Conservation (phyloP, 2,888 invertebrate species). For the Tholera decimalis region DNA sequence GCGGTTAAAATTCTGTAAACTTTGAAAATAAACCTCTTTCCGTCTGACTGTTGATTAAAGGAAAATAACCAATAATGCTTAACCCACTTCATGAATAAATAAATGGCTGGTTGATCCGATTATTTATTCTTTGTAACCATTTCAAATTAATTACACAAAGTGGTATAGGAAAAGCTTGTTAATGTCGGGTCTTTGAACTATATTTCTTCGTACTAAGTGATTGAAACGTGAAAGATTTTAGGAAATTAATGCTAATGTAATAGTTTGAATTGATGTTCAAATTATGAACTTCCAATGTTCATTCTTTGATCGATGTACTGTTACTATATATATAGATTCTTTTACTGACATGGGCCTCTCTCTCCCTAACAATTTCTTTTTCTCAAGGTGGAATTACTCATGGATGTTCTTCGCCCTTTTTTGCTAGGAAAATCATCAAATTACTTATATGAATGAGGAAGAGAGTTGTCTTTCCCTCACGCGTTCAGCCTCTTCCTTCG, state of each 20-base stretch:
- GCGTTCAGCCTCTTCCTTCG: no score
- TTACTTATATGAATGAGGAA: no score
- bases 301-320: no score
- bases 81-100: conserved; percentile 33
- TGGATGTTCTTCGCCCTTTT: no score
- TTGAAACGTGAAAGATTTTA: not conserved
- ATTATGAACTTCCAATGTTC: not conserved
- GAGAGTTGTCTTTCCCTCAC: no score
- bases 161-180: conserved; percentile 19
- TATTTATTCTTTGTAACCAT: conserved; percentile 40
- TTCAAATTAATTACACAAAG: conserved; percentile 44
- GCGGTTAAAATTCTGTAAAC: not conserved
- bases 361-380: no score
- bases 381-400: no score
- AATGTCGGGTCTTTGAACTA: not conserved
- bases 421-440: no score
- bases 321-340: no score
- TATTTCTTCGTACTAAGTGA: not conserved
- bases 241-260: not conserved
- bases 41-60: conserved; percentile 39
- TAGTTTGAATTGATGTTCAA: not conserved
- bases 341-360: no score
- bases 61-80: conserved; percentile 31
- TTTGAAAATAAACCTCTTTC: conserved; percentile 5
- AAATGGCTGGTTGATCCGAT: conserved; percentile 34